A percentile compares a stretch with the other conserved stretches of the same genome.
phyloP scores from a whole-genome alignment of 2,797 vertebrate genomes.

The Aplochiton taeniatus region DNA sequence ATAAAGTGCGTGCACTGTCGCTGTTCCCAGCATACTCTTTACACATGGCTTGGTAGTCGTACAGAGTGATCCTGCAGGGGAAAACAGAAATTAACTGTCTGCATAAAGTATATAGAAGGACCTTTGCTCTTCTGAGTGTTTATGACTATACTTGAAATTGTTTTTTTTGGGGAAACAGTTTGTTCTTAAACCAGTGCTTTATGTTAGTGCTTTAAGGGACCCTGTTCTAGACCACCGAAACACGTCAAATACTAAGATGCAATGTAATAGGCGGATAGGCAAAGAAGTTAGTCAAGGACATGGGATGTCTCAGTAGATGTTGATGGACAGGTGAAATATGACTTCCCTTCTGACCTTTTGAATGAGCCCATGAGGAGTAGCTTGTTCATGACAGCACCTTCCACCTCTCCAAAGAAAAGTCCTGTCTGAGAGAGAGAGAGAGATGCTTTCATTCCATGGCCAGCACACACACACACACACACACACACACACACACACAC shows the following conservation, averaged over 20 bases:
- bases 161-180: too few species aligned
- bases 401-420: constrained; percentile 94
- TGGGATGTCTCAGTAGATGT: too few species aligned
- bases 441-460: constrained; percentile 9
- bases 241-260: too few species aligned
- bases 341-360: constrained; percentile 83
- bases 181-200: too few species aligned
- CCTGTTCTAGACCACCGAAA: too few species aligned
- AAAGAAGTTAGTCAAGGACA: too few species aligned
- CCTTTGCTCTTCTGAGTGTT: too few species aligned
- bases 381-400: constrained; percentile 98
- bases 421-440: constrained; percentile 82
- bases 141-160: too few species aligned
- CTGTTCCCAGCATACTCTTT: constrained; percentile 91
- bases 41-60: constrained; percentile 97
- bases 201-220: too few species aligned
- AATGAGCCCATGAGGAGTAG: constrained; percentile 96
- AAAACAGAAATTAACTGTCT: constrained; percentile 27
- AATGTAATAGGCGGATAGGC: too few species aligned
- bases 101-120: too few species aligned
- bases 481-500: constrained; percentile 17
- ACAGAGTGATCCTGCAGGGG: constrained; percentile 87
- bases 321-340: neutral
- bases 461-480: neutral
- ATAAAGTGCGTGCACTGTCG: constrained; percentile 84